Conservation (phyloP, 2,888 invertebrate genomes). For the Harmothoe impar region DNA sequence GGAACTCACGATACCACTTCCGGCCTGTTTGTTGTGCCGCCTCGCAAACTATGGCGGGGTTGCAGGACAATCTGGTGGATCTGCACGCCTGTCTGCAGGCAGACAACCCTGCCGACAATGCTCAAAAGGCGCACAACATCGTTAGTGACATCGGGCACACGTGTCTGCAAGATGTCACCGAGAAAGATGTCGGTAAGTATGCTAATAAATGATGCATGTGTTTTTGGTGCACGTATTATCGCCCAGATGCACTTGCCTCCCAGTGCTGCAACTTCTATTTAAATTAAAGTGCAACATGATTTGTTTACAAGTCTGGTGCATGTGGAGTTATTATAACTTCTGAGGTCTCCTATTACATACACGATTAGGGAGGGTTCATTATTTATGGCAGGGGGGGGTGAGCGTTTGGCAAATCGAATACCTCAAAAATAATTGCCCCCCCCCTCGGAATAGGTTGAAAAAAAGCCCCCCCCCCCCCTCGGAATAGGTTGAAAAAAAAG, state of each 20-base stretch:
- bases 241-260: conserved; percentile 30
- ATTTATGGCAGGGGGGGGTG: no score
- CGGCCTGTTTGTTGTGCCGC: background rate
- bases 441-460: no score
- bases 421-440: no score
- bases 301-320: no score
- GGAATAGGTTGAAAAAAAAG: no score
- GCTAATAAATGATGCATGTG: background rate
- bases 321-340: no score
- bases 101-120: conserved; percentile 36
- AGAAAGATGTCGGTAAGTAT: conserved; percentile 77
- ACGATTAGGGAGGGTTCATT: no score
- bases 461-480: no score
- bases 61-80: conserved; percentile 59
- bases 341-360: no score
- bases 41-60: conserved; percentile 30
- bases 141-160: conserved; percentile 78
- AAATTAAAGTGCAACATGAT: no score
- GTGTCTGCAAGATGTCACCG: conserved; percentile 77
- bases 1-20: no score
- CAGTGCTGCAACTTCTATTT: background rate
- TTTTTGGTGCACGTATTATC: background rate
- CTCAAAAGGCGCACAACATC: conserved; percentile 72
- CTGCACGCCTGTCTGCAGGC: conserved; percentile 60
- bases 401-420: no score